phyloP scores from a whole-genome alignment of 2,797 vertebrate species.

The Tangara arthus region DNA sequence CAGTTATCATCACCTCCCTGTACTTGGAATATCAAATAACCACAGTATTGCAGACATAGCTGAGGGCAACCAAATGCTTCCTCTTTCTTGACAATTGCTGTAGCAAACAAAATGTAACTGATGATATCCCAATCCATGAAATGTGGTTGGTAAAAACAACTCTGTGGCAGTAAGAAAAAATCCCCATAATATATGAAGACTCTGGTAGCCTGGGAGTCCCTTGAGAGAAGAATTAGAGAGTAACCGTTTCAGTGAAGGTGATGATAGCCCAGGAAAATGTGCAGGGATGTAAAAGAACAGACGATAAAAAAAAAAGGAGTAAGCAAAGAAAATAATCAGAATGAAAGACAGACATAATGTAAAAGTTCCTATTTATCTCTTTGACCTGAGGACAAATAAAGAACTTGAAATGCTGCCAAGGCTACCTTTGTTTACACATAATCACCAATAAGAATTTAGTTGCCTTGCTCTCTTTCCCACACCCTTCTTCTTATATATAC shows the following conservation, averaged over 20 bases:
- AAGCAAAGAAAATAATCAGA: background rate
- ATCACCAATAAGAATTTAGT: background rate
- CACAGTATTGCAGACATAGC: slow-evolving; percentile 18
- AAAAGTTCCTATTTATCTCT: background rate
- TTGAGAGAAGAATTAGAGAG: background rate
- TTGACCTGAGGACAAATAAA: slow-evolving; percentile 1
- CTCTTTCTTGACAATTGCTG: background rate
- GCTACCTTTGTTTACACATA: background rate
- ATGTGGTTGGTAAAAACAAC: background rate
- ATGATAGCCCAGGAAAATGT: background rate
- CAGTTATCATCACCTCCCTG: slow-evolving; percentile 36
- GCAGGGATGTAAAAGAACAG: background rate
- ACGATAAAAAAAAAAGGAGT: background rate
- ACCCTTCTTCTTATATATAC: background rate
- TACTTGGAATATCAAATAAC: slow-evolving; percentile 36
- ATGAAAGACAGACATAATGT: background rate
- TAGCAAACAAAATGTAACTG: slow-evolving; percentile 2
- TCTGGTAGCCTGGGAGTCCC: background rate
- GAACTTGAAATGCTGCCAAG: slow-evolving; percentile 36
- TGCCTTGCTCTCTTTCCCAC: background rate
- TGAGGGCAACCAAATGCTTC: slow-evolving; percentile 35
- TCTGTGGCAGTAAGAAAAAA: background rate
- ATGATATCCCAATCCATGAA: background rate
- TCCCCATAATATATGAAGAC: background rate
- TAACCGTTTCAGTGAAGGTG: background rate